These are phyloP conservation scores for Hololepta plana DNA, from an alignment of 2,888 invertebrate genomes.

Conservation along the genomic window DNA sequence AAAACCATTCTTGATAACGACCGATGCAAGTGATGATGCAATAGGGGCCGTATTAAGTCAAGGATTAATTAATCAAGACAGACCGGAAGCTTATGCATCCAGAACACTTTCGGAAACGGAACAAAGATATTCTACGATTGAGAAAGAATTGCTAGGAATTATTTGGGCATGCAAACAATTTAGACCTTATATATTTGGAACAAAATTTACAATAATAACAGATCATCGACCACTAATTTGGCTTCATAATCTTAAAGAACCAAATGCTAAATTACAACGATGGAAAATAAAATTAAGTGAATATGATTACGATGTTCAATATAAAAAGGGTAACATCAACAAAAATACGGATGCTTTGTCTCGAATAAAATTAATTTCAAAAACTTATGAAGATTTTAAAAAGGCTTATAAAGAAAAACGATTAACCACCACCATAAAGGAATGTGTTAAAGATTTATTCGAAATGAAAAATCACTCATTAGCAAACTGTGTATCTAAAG, in stretches of 20 bases:
- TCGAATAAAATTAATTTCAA: constrained; percentile 9
- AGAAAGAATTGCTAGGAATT: constrained; percentile 13
- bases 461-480: too few species aligned
- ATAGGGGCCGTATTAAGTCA: constrained; percentile 12
- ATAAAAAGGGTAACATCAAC: constrained; percentile 14
- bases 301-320: constrained; percentile 13
- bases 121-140: constrained; percentile 10
- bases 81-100: constrained; percentile 12
- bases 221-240: constrained; percentile 20
- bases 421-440: too few species aligned
- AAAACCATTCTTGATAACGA: constrained; percentile 11
- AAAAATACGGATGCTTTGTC: constrained; percentile 15
- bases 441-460: too few species aligned
- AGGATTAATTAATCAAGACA: constrained; percentile 7
- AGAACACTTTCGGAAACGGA: constrained; percentile 10
- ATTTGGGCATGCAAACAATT: constrained; percentile 12
- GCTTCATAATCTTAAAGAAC: constrained; percentile 19
- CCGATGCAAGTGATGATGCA: constrained; percentile 12
- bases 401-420: too few species aligned
- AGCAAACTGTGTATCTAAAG: too few species aligned
- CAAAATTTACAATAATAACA: constrained; percentile 18
- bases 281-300: constrained; percentile 17
- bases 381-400: too few species aligned
- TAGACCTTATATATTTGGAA: constrained; percentile 13
- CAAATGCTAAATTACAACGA: constrained; percentile 17